These are phyloP conservation scores for Ctenosaura bakeri DNA, from an alignment of 2,797 vertebrate species.

Conservation along the genomic window DNA sequence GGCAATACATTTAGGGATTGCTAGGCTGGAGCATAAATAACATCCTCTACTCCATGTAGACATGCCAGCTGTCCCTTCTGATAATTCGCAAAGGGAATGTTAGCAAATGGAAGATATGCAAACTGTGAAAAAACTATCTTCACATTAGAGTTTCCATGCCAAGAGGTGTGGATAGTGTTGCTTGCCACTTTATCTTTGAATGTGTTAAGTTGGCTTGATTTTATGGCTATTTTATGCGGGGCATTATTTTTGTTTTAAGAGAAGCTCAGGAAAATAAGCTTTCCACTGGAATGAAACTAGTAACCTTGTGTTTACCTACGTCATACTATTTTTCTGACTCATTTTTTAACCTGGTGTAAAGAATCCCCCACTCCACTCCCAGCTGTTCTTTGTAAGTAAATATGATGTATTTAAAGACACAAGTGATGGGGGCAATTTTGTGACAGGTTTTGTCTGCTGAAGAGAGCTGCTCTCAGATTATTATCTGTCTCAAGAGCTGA, in stretches of 20 bases:
- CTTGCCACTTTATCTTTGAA: not conserved
- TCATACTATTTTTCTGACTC: not conserved
- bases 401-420: slow-evolving; percentile 35
- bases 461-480: slow-evolving; percentile 36
- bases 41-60: not conserved
- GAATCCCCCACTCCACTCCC: not conserved
- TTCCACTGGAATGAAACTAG: not conserved
- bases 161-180: not conserved
- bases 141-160: slow-evolving; percentile 4
- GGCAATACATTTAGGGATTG: not conserved
- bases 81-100: not conserved
- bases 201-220: slow-evolving; percentile 2
- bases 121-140: not conserved
- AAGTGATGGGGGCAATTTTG: slow-evolving; percentile 43
- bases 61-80: not conserved
- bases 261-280: not conserved
- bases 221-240: not conserved
- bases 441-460: slow-evolving; percentile 43
- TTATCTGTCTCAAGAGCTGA: slow-evolving; percentile 42
- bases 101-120: slow-evolving; percentile 25
- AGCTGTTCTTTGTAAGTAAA: slow-evolving; percentile 34
- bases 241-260: not conserved
- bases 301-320: slow-evolving; percentile 8
- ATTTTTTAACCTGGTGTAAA: not conserved
- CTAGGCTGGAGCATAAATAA: not conserved